Evolutionary conservation across 2,113 vertebrate species (phyloP).

Genomic region (Vicugna pacos): DNA sequence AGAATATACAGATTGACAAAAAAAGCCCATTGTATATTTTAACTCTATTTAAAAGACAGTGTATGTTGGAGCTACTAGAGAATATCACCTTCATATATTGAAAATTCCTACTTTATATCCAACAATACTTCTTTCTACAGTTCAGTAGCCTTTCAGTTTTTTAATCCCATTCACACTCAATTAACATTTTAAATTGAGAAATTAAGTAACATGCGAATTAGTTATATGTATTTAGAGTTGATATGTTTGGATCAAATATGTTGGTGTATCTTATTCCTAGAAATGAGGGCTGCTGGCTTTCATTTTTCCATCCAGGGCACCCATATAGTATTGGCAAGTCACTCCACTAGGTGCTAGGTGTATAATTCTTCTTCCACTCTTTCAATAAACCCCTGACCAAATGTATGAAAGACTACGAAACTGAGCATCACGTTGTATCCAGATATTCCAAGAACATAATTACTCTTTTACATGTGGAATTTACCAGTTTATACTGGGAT

Average conservation of each 20-base stretch:
- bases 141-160: background rate
- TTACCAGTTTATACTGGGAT: background rate
- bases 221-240: background rate
- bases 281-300: background rate
- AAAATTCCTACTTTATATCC: background rate
- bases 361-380: background rate
- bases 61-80: constrained; percentile 40
- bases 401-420: background rate
- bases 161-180: background rate
- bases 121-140: background rate
- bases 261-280: background rate
- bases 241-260: background rate
- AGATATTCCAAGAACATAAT: background rate
- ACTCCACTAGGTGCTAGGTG: background rate
- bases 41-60: background rate
- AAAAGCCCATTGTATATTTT: background rate
- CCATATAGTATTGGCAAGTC: background rate
- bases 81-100: background rate
- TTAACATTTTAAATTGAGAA: constrained; percentile 27
- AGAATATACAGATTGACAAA: background rate
- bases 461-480: background rate
- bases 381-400: background rate
- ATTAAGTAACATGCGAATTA: background rate
- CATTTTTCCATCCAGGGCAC: background rate
- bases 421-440: background rate